phyloP scores from a whole-genome alignment of 2,113 vertebrate genomes.

The Myocastor coypus region DNA sequence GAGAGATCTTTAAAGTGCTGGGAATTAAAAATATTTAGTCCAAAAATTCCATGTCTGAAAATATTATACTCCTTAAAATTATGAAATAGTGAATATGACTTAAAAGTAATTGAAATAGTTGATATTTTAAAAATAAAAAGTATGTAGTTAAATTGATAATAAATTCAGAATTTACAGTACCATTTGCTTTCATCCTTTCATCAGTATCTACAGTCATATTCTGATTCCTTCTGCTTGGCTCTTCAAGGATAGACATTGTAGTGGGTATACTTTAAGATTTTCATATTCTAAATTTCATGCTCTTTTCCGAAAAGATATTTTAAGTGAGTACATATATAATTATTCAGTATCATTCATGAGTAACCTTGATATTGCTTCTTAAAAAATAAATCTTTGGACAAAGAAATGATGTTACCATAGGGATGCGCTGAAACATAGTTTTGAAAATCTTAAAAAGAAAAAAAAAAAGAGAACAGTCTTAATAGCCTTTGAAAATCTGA shows the following conservation, averaged over 20 bases:
- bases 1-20: not conserved
- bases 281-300: not conserved
- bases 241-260: not conserved
- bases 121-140: not conserved
- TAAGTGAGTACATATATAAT: not conserved
- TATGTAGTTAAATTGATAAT: not conserved
- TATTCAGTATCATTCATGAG: slow-evolving; percentile 9
- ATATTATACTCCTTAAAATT: not conserved
- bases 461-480: fast-evolving
- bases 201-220: not conserved
- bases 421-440: slow-evolving; percentile 32
- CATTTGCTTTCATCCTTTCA: not conserved
- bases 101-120: not conserved
- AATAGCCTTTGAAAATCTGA: slow-evolving; percentile 47
- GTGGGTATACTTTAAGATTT: slow-evolving; percentile 42
- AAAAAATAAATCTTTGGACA: slow-evolving; percentile 29
- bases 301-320: slow-evolving; percentile 34
- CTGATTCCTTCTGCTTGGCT: not conserved
- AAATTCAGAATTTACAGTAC: not conserved
- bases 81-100: not conserved
- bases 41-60: slow-evolving; percentile 1
- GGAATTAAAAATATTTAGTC: not conserved
- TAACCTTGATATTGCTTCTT: slow-evolving; percentile 43
- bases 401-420: slow-evolving; percentile 11
- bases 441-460: slow-evolving; percentile 33